Evolutionary conservation across 2,888 invertebrate species (phyloP).

Genomic region (Caenorhabditis angaria): DNA sequence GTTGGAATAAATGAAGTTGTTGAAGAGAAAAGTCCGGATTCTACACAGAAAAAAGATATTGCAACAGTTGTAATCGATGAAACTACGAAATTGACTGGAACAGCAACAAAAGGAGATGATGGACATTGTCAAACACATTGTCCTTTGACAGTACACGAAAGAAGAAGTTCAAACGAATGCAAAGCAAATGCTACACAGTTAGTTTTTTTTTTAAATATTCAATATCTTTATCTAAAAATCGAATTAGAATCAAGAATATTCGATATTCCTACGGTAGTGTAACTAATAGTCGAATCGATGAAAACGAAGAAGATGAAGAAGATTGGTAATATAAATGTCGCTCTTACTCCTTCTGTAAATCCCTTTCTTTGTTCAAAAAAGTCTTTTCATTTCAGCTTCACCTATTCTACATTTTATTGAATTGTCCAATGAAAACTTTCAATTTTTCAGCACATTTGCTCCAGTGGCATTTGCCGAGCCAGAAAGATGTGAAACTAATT

Average conservation of each 20-base stretch:
- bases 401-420: not conserved
- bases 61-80: not conserved
- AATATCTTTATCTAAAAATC: conserved; percentile 6
- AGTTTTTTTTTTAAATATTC: conserved; percentile 14
- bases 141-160: conserved; percentile 54
- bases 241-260: conserved; percentile 8
- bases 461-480: conserved; percentile 69
- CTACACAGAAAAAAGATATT: not conserved
- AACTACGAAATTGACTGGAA: conserved; percentile 23
- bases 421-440: not conserved
- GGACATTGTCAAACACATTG: conserved; percentile 62
- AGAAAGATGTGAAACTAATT: conserved; percentile 71
- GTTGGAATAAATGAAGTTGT: conserved; percentile 5
- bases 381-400: not conserved
- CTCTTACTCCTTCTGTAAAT: not conserved
- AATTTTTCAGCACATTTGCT: conserved; percentile 51
- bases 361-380: not conserved
- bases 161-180: conserved; percentile 45
- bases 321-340: conserved; percentile 23
- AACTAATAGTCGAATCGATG: conserved; percentile 12
- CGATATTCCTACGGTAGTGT: conserved; percentile 34
- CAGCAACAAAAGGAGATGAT: conserved; percentile 11
- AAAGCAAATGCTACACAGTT: conserved; percentile 49
- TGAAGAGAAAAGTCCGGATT: conserved; percentile 3
- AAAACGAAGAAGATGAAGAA: conserved; percentile 11